Percentiles rank a stretch among this genome's conserved stretches.
These are phyloP conservation scores for Nasonia longicornis DNA, from an alignment of 1,140 invertebrate species.

Conservation along the genomic window DNA sequence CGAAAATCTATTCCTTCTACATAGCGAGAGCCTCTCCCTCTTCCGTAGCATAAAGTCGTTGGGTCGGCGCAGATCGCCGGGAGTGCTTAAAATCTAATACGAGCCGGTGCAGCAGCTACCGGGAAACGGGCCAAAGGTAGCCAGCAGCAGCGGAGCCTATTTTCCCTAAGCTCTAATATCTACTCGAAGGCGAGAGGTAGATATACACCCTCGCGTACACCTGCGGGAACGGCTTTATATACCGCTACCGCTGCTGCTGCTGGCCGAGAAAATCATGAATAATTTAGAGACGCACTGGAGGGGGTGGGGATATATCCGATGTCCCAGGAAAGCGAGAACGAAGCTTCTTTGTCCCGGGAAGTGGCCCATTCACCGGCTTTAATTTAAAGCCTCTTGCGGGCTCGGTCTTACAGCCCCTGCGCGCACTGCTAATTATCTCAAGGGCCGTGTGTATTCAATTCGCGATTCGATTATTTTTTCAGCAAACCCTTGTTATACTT, in stretches of 20 bases:
- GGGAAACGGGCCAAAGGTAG: conserved; percentile 48
- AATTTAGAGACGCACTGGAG: conserved; percentile 50
- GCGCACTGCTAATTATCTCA: conserved; percentile 52
- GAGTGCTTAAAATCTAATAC: conserved; percentile 54
- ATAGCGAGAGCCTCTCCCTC: background rate
- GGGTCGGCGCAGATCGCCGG: conserved; percentile 8
- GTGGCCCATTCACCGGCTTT: conserved; percentile 52
- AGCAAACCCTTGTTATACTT: background rate
- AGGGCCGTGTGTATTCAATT: conserved; percentile 41
- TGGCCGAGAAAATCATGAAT: conserved; percentile 58
- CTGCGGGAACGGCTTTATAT: conserved; percentile 28
- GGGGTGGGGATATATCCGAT: conserved; percentile 22
- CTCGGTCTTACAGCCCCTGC: background rate
- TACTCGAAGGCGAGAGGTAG: conserved; percentile 49
- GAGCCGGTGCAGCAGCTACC: background rate
- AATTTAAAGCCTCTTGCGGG: conserved; percentile 52
- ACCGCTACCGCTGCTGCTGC: conserved; percentile 37
- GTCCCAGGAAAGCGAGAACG: background rate
- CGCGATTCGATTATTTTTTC: conserved; percentile 1
- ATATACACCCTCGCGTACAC: background rate
- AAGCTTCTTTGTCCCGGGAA: conserved; percentile 51
- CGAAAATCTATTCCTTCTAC: conserved; percentile 34
- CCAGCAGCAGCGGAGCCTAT: conserved; percentile 47
- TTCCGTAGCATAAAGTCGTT: background rate
- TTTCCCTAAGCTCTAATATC: conserved; percentile 60